Conservation (phyloP, 2,797 vertebrate species). For the Cyclura pinguis region DNA sequence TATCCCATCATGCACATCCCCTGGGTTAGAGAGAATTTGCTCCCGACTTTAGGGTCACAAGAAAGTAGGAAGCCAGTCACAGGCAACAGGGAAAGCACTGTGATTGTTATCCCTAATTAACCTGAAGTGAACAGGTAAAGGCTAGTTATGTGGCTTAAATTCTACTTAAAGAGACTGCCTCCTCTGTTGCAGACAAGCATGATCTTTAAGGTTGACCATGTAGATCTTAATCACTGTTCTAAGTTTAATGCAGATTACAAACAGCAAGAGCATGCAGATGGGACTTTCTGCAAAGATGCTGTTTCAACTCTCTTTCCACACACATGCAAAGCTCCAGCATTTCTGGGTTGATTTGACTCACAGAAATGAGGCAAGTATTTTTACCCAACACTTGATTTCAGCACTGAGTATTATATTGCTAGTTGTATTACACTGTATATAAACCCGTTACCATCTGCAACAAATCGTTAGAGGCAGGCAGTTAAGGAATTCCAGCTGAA, state of each 20-base stretch:
- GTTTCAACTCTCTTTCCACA: not conserved
- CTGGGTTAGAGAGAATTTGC: not conserved
- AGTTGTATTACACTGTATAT: not conserved
- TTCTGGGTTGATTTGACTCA: not conserved
- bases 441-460: not conserved
- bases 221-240: not conserved
- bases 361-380: not conserved
- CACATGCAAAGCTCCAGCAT: not conserved
- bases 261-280: not conserved
- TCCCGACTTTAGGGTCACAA: no score
- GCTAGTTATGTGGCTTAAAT: not conserved
- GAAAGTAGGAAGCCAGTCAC: not conserved
- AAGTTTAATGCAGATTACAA: not conserved
- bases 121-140: no score
- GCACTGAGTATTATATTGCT: not conserved
- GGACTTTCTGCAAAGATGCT: not conserved
- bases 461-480: not conserved
- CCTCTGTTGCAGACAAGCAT: not conserved
- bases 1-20: no score
- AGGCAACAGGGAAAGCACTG: no score
- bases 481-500: not conserved
- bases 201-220: not conserved
- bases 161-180: not conserved
- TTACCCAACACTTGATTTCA: not conserved
- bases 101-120: not conserved